phyloP scores from a whole-genome alignment of 2,797 vertebrate species.

The Xenopus petersii region DNA sequence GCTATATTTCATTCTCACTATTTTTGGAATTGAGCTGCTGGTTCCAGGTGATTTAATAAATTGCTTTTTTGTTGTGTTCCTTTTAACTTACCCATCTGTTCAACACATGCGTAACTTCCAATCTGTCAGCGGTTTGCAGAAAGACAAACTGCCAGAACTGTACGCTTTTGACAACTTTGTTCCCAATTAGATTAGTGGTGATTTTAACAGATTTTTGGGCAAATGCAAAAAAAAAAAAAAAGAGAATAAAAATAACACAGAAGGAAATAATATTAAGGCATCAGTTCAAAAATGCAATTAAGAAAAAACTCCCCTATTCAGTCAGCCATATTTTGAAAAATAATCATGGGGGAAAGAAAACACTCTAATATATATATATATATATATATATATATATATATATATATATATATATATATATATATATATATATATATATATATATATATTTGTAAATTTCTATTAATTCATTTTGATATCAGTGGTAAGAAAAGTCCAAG shows the following conservation, averaged over 20 bases:
- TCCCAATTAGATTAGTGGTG: constrained; percentile 81
- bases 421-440: too few relatives aligned
- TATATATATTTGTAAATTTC: too few relatives aligned
- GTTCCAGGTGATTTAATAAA: constrained; percentile 86
- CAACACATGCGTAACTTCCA: constrained; percentile 80
- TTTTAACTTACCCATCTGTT: constrained; percentile 84
- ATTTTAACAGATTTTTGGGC: constrained; percentile 82
- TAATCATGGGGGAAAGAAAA: too few relatives aligned
- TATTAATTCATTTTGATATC: too few relatives aligned
- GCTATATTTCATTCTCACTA: constrained; percentile 84
- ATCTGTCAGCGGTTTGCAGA: constrained; percentile 80
- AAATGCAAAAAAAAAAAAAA: constrained; percentile 59
- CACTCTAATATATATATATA: too few relatives aligned
- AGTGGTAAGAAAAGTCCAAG: too few relatives aligned
- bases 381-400: too few relatives aligned
- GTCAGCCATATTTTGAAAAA: too few relatives aligned
- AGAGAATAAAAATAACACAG: constrained; percentile 12
- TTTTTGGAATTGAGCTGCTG: constrained; percentile 80
- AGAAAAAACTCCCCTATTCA: too few relatives aligned
- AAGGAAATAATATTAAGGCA: constrained; percentile 77
- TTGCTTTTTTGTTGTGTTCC: constrained; percentile 76
- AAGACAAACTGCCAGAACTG: constrained; percentile 80
- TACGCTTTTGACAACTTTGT: constrained; percentile 78
- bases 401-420: too few relatives aligned
- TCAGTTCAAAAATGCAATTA: constrained; percentile 39